Evolutionary conservation across 1,140 invertebrate genomes (phyloP).

Genomic region (Ostrea denselamellosa): DNA sequence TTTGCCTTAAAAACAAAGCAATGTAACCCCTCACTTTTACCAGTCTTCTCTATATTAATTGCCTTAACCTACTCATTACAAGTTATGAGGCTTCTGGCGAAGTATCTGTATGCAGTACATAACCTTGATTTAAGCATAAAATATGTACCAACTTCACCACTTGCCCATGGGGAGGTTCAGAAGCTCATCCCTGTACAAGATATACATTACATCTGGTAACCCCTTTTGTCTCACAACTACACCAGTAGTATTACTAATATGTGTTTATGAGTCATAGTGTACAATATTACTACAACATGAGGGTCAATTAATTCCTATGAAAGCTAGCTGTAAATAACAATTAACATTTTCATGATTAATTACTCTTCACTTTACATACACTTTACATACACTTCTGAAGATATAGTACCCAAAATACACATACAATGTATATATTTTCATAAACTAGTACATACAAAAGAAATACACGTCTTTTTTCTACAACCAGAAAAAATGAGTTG

Average conservation of each 20-base stretch:
- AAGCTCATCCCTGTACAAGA: not conserved
- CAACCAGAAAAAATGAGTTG: too few relatives aligned
- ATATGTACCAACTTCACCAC: constrained; percentile 20
- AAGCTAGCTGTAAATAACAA: constrained; percentile 14
- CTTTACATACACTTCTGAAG: too few relatives aligned
- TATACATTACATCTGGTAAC: not conserved
- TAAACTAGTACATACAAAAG: too few relatives aligned
- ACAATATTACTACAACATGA: not conserved
- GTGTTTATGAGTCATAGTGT: not conserved
- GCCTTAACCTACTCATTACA: constrained; percentile 6
- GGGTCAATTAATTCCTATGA: constrained; percentile 7
- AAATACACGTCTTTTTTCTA: too few relatives aligned
- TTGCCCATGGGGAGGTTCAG: not conserved
- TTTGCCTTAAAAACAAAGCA: not conserved
- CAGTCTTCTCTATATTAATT: not conserved
- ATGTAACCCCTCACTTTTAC: not conserved
- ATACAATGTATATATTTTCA: too few relatives aligned
- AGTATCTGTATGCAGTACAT: constrained; percentile 3
- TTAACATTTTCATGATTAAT: constrained; percentile 18
- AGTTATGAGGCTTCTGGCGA: constrained; percentile 18
- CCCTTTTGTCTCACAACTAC: not conserved
- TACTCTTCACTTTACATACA: not conserved
- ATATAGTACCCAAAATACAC: too few relatives aligned
- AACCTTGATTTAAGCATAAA: constrained; percentile 13
- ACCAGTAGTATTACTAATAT: not conserved